Evolutionary conservation across 2,113 vertebrate species (phyloP).

Genomic region (Vulpes ferrilata): DNA sequence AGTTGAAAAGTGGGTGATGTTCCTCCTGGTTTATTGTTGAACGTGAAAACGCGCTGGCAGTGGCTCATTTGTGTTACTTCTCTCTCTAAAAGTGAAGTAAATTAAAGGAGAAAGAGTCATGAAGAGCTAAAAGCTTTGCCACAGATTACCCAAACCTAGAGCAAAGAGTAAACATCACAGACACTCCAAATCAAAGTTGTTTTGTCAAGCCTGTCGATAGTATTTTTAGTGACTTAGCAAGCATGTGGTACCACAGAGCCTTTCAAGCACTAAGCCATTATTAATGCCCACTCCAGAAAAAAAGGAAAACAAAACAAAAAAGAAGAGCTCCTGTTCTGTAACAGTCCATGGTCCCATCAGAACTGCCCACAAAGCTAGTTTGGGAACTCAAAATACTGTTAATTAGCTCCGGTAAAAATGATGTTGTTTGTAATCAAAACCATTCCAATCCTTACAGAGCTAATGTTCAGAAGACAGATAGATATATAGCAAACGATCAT

Average conservation of each 20-base stretch:
- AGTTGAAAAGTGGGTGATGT: background rate
- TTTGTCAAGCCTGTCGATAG: background rate
- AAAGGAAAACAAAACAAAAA: background rate
- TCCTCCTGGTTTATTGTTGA: background rate
- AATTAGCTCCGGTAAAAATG: background rate
- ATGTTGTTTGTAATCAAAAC: background rate
- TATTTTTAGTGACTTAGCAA: constrained; percentile 3
- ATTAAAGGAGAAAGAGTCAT: background rate
- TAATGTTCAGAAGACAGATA: background rate
- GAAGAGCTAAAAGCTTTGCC: background rate
- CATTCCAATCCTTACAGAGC: background rate
- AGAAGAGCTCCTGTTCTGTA: background rate
- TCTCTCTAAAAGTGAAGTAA: background rate
- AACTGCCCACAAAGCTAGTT: background rate
- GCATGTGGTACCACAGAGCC: background rate
- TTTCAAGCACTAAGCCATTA: background rate
- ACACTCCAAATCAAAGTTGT: background rate
- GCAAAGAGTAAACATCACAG: constrained; percentile 1
- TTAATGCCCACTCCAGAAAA: background rate
- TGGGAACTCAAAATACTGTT: background rate
- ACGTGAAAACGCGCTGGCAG: background rate
- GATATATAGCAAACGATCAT: background rate
- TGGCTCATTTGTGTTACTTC: background rate
- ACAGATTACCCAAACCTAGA: background rate
- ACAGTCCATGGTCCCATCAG: background rate